phyloP scores from a whole-genome alignment of 2,797 vertebrate species.

The Muscicapa striata region DNA sequence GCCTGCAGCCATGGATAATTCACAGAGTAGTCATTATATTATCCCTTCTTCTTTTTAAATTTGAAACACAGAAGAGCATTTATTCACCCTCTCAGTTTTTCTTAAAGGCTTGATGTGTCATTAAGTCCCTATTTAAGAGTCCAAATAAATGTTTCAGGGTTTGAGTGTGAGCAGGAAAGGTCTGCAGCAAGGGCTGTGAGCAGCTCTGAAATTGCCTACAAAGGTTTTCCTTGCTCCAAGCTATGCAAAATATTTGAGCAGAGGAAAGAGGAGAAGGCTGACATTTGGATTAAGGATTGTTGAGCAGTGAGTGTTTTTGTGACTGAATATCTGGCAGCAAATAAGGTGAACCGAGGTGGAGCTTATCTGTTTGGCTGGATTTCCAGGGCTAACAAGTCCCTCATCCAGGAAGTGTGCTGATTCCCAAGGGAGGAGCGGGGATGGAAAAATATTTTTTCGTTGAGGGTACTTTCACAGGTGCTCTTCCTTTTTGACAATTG shows the following conservation, averaged over 20 bases:
- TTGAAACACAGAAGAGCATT: not conserved
- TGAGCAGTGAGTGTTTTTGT: conserved; percentile 9
- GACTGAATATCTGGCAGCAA: conserved; percentile 18
- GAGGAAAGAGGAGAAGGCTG: not conserved
- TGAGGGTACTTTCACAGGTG: conserved; percentile 14
- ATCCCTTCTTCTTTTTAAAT: not conserved
- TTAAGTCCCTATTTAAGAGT: not conserved
- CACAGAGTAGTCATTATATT: not conserved
- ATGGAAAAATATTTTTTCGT: conserved; percentile 11
- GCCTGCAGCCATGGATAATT: not conserved
- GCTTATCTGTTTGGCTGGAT: conserved; percentile 37
- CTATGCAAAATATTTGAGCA: not conserved
- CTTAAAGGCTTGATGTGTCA: not conserved
- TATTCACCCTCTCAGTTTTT: not conserved
- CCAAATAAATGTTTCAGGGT: not conserved
- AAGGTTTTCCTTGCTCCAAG: not conserved
- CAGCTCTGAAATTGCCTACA: not conserved
- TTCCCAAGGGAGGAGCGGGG: not conserved
- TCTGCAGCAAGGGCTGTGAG: not conserved
- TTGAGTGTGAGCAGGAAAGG: not conserved
- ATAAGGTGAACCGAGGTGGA: not conserved
- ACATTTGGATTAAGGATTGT: conserved; percentile 19
- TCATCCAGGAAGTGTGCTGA: conserved; percentile 1
- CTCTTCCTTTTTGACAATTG: not conserved
- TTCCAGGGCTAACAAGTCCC: conserved; percentile 9